Percentiles rank a stretch among this genome's conserved stretches.
Evolutionary conservation across 2,113 vertebrate genomes (phyloP).

Genomic region (Carassius carassius): DNA sequence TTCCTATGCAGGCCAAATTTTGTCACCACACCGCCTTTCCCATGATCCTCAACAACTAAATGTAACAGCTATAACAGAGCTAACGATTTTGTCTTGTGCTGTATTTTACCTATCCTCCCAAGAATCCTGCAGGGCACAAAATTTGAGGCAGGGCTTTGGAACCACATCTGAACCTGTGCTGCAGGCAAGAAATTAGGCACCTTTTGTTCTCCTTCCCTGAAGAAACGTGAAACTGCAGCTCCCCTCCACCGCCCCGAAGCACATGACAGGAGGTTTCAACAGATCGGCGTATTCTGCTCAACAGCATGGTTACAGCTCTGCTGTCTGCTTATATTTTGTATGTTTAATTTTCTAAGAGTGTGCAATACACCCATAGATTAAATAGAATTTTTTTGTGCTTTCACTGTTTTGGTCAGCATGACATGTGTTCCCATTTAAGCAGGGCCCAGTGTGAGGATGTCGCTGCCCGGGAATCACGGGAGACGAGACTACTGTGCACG

Average conservation of each 20-base stretch:
- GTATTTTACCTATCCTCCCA: slow-evolving; percentile 20
- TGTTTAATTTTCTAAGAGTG: not conserved
- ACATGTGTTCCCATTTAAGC: slow-evolving; percentile 60
- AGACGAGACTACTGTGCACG: slow-evolving; percentile 52
- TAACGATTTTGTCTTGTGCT: slow-evolving; percentile 60
- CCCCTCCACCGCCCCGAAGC: slow-evolving; percentile 17
- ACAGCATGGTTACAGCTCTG: slow-evolving; percentile 35
- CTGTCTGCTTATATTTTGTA: not conserved
- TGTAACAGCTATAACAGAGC: slow-evolving; percentile 32
- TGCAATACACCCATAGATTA: slow-evolving; percentile 22
- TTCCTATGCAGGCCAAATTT: slow-evolving; percentile 65
- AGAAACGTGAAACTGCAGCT: slow-evolving; percentile 47
- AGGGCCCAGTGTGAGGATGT: slow-evolving; percentile 55
- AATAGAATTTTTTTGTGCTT: not conserved
- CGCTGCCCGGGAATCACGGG: slow-evolving; percentile 45
- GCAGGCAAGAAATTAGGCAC: slow-evolving; percentile 43
- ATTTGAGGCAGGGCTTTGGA: slow-evolving; percentile 26
- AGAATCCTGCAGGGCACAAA: slow-evolving; percentile 30
- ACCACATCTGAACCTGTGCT: slow-evolving; percentile 36
- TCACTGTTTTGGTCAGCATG: slow-evolving; percentile 51
- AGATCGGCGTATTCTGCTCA: slow-evolving; percentile 35
- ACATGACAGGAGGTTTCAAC: slow-evolving; percentile 46
- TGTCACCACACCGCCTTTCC: slow-evolving; percentile 58
- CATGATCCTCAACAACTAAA: slow-evolving; percentile 58
- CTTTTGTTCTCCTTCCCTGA: slow-evolving; percentile 54